phyloP scores from a whole-genome alignment of 2,113 vertebrate species.

The Pteropus alecto region DNA sequence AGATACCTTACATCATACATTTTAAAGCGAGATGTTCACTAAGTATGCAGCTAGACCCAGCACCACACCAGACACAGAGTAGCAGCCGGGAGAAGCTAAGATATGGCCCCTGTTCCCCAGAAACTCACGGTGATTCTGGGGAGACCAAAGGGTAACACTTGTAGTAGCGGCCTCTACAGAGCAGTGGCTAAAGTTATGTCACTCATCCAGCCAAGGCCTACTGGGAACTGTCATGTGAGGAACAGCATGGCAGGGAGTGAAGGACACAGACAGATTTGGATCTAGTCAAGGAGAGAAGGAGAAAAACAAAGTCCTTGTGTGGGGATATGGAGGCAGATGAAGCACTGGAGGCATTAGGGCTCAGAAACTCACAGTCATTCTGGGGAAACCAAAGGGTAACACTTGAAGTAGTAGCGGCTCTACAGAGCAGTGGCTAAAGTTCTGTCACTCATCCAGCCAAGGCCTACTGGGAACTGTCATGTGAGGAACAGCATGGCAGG shows the following conservation, averaged over 20 bases:
- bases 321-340: background rate
- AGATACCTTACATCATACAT: rapidly evolving
- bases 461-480: background rate
- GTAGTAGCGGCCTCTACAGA: background rate
- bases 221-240: background rate
- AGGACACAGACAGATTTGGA: rapidly evolving
- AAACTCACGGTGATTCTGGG: background rate
- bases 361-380: background rate
- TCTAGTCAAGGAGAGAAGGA: background rate
- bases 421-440: no score
- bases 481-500: background rate
- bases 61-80: rapidly evolving
- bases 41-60: rapidly evolving
- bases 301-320: background rate
- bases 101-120: background rate
- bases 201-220: background rate
- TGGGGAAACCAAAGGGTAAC: rapidly evolving
- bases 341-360: rapidly evolving
- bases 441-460: background rate
- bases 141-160: no score
- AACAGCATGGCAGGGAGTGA: background rate
- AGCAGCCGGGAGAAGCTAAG: background rate
- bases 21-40: rapidly evolving
- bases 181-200: rapidly evolving
- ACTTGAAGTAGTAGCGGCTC: background rate